Conservation (phyloP, 2,797 vertebrate species). For the Centropyge bicolor region DNA sequence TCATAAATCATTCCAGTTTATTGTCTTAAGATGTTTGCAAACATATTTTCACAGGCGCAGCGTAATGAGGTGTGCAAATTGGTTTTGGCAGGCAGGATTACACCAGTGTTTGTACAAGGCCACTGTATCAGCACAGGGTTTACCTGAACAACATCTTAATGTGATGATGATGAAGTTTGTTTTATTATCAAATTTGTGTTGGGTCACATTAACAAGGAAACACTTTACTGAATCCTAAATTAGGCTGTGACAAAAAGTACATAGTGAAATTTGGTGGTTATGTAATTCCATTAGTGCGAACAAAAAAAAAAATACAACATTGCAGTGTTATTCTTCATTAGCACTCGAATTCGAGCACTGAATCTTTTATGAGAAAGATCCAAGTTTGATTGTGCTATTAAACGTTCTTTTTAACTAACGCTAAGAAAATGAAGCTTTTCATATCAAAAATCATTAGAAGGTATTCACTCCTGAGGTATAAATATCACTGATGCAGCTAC, state of each 20-base stretch:
- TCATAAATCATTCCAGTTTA: conserved; percentile 69
- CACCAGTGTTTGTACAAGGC: conserved; percentile 33
- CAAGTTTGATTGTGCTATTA: neutral
- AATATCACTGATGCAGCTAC: conserved; percentile 43
- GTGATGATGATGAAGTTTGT: conserved; percentile 42
- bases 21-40: conserved; percentile 60
- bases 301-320: neutral
- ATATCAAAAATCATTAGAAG: neutral
- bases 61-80: conserved; percentile 74
- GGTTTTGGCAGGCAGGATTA: conserved; percentile 63
- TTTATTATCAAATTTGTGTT: conserved; percentile 14
- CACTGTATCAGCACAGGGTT: conserved; percentile 40
- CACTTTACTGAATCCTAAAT: conserved; percentile 18
- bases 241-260: neutral
- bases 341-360: neutral
- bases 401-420: conserved; percentile 4
- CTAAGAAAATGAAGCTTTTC: conserved; percentile 31
- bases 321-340: conserved; percentile 17
- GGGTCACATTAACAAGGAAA: conserved; percentile 24
- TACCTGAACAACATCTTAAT: conserved; percentile 48
- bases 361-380: conserved; percentile 4
- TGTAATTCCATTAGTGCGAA: neutral
- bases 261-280: neutral
- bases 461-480: conserved; percentile 40
- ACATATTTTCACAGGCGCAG: conserved; percentile 41